A percentile compares a stretch with the other conserved stretches of the same genome.
These are phyloP conservation scores for Cephalopterus ornatus DNA, from an alignment of 2,113 vertebrate species.

Conservation along the genomic window DNA sequence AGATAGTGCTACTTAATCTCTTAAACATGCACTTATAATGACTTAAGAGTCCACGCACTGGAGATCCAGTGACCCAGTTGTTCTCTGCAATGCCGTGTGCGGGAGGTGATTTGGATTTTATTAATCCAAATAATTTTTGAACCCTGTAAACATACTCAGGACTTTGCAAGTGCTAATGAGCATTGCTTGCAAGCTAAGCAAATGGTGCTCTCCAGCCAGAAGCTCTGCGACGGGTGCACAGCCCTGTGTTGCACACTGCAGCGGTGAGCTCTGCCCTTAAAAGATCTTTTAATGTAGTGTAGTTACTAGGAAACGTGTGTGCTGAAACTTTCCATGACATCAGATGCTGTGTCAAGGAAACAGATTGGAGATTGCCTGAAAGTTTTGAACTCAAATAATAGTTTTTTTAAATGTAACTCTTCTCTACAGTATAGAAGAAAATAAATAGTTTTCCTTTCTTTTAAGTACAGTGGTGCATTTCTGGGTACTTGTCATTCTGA, in stretches of 20 bases:
- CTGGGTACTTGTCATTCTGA: neutral
- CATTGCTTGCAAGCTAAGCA: neutral
- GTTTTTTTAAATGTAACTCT: neutral
- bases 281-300: neutral
- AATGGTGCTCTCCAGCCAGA: neutral
- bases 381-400: neutral
- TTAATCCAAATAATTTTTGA: conserved; percentile 7
- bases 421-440: neutral
- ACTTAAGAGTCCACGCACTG: neutral
- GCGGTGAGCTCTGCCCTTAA: neutral
- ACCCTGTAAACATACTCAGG: neutral
- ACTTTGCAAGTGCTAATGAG: neutral
- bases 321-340: neutral
- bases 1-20: conserved; percentile 1
- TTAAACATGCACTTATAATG: neutral
- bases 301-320: neutral
- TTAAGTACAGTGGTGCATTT: neutral
- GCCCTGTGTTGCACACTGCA: neutral
- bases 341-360: neutral
- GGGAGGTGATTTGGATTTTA: neutral
- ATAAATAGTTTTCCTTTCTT: neutral
- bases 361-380: neutral
- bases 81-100: neutral
- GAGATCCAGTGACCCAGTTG: neutral
- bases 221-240: fast-evolving